Evolutionary conservation across 1,140 invertebrate genomes (phyloP), one percentile per base, ranked within the genome.

Genomic region (Chironomus striatipennis): DNA sequence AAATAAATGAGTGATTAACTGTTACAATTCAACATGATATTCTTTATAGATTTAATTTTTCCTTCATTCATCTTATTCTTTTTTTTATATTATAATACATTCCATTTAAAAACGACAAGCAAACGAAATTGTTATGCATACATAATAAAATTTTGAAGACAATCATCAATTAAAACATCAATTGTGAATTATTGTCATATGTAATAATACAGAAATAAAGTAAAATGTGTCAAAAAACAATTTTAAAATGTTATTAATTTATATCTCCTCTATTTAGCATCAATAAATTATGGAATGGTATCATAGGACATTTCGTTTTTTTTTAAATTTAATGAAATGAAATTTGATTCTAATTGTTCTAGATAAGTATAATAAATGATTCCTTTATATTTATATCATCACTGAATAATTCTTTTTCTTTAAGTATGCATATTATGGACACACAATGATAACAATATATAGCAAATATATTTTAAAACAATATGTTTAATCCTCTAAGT

Each of bases 401-500:
- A 57, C 47, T 57, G 12, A 57, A 57, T 57, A 57, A 15, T 12
- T n/a, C n/a, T 57, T 57, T 57, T n/a, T 34, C 24, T 57, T 57
- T 57, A 57, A 57, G 47, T 57, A 57, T 57, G 47, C 47, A 57
- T 57, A 10, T 57, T 57, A 57, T 57, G 47, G 47, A 57, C 47
- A 57, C 47, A 57, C n/a, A 15, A 57, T 57, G 12, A 57, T 57
- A 57, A 57, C 47, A 57, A 57, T 57, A 57, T 57, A n/a, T 57
- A 57, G 12, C n/a, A 57, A 15, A 57, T 57, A 57, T 57, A 57
- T 57, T 57, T 57, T 57, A 57, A 57, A 57, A 57, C 47, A 57
- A 57, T n/a, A 57, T n/a, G 12, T 57, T 89, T 97, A 98, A 85
- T 99, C 98, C 88, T 99, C 98, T 82, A 99, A 87, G 86, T 98